Evolutionary conservation across 2,888 invertebrate species (phyloP), one percentile per base, ranked within the genome.

Genomic region (Standfussiana lucernea): DNA sequence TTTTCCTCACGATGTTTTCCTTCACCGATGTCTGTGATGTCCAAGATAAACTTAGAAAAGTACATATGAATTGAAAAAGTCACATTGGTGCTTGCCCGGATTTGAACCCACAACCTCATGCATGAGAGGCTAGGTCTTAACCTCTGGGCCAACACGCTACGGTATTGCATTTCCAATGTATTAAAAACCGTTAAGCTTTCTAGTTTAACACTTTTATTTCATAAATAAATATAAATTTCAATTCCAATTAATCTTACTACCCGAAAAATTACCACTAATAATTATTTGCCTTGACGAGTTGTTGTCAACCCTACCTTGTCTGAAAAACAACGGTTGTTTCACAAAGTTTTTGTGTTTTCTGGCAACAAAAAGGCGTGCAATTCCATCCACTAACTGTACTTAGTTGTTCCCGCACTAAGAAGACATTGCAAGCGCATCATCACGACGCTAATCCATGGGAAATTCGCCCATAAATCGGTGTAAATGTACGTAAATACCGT

Each of bases 371-470:
- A 89, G 90, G 79, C 86, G 77, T 82, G 80, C 85, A 87, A 87
- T 90, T 89, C 83, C 87, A 81, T 86, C 91, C 89, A 89, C 89
- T 93, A 94, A 82, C 88, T 90, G 89, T 91, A 90, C 88, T 84
- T 80, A 89, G 85, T 80, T 83, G 87, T 93, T 95, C 93, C 91
- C 93, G 92, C 90, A 89, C 86, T 90, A 89, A 89, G 89, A 89
- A 91, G 89, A 90, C 87, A 89, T 88, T 88, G 84, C 84, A 83
- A 70, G 66, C 69, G 86, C 82, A 80, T 56, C 72, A 80, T 82
- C 76, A 84, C 89, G 86, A 90, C 89, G 90, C 82, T 90, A 90
- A 90, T 90, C 89, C 90, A 92, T 95, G 94, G 90, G 93, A 94
- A 94, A 80, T 86, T 84, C 82, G 62, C 77, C 86, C 86, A 89